A percentile compares a stretch with the other conserved stretches of the same genome.
Evolutionary conservation across 1,140 invertebrate species (phyloP).

Genomic region (Euura lappo): DNA sequence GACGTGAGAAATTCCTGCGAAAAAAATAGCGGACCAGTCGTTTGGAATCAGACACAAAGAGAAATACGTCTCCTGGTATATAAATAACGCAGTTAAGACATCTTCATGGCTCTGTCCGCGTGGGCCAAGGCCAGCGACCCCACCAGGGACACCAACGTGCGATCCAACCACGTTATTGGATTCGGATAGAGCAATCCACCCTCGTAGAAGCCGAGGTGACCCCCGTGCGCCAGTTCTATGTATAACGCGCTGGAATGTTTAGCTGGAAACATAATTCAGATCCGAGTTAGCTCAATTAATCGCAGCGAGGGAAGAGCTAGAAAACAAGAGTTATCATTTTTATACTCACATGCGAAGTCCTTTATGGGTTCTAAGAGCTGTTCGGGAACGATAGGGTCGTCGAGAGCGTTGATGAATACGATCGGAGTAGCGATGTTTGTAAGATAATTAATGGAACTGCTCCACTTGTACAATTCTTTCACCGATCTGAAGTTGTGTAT

Average conservation of each 20-base stretch:
- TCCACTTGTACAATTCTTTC: constrained; percentile 82
- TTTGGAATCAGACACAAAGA: no score
- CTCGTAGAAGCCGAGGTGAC: constrained; percentile 93
- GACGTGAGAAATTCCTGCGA: no score
- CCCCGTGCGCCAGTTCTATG: constrained; percentile 85
- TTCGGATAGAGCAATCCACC: constrained; percentile 84
- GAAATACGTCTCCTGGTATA: no score
- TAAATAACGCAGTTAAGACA: constrained; percentile 37
- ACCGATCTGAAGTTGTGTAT: constrained; percentile 77
- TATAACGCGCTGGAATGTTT: constrained; percentile 73
- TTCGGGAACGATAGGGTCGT: constrained; percentile 88
- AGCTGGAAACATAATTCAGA: constrained; percentile 60
- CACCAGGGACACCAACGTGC: constrained; percentile 76
- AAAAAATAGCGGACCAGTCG: no score
- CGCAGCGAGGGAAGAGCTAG: no score
- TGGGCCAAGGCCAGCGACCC: constrained; percentile 71
- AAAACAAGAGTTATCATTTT: background rate
- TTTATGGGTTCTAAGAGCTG: constrained; percentile 73
- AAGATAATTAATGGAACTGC: constrained; percentile 79
- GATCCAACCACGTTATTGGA: constrained; percentile 89
- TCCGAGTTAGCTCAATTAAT: no score
- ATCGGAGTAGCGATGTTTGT: constrained; percentile 81
- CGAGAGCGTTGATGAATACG: constrained; percentile 86
- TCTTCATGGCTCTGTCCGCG: constrained; percentile 54
- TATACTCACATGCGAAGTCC: constrained; percentile 74